Base-by-base conservation (phyloP, 2,113 vertebrate genomes). In the Pluvialis apricaria region DNA sequence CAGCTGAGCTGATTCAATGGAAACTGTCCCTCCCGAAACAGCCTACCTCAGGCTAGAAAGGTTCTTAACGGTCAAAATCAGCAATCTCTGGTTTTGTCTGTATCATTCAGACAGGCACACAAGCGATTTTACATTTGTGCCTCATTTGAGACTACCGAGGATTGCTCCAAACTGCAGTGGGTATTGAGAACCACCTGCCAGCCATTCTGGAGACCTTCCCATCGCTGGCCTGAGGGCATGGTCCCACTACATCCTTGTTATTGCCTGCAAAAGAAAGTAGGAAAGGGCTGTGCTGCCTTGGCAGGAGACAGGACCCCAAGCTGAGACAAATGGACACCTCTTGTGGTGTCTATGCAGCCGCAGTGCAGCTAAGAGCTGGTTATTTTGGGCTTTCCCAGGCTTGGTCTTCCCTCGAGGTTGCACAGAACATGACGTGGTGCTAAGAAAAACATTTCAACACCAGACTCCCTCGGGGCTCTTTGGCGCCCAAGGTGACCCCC, bases 111-210 rank as follows among this genome's bases (percentile, higher is more conserved):
- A 49, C 52, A 82, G 28, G 40, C 57, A 71, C 19, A 17, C 9
- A 64, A 73, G 13, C 1, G 3, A 26, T 76, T 91, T 72, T 62
- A 51, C 32, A 69, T 29, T 42, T 86, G 25, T 34, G 34, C 36
- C 70, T 94, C 58, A 85, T 44, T 76, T 1, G 0, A 38, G 29
- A 60, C 54, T 54, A 69, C 62, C 58, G 61, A 25, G 7, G 36
- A 55, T 34, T 19, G n/a, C 61, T 76, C 32, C 65, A 45, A 55
- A 68, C 13, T 44, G n/a, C 0, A 0, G 61, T 68, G 29, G 22
- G 16, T 52, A 64, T 29, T 75, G 38, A 86, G 51, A 94, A 65
- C 16, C n/a, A 54, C 11, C 51, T n/a, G 24, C 13, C 68, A 73
- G 28, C 25, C 57, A 9, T 66, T 82, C 44, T 52, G 52, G 49